Base-by-base conservation (phyloP, 2,113 vertebrate genomes). In the Ciconia maguari region DNA sequence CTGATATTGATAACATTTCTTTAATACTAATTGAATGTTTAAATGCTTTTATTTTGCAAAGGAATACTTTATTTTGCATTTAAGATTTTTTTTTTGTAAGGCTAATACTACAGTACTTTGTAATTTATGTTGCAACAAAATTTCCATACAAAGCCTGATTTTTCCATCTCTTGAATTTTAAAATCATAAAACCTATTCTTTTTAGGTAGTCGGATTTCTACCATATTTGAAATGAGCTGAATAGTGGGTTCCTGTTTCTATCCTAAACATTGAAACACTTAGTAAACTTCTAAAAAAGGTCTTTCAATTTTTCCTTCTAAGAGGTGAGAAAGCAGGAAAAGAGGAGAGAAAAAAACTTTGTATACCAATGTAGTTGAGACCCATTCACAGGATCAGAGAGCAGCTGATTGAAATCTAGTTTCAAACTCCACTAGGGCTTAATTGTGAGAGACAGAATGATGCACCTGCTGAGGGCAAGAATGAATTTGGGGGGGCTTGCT, bases 381-480 rank as follows among this genome's bases (percentile, higher is more conserved):
- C 22, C 72, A 81, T 89, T 52, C 64, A 60, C 79, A 89, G 79
- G 26, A 88, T 52, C 54, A 80, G 64, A 80, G 44, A 85, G 36
- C 32, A 90, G 51, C 24, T 90, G 92, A 80, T 62, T 93, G 87
- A 94, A 94, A 90, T 77, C 41, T 91, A 13, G 36, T 93, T 93
- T 92, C 87, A 88, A 41, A 88, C 71, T 80, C 55, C 22, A 27
- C 83, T 77, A 70, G n/a, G 14, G 42, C 8, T 93, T 77, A 83
- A 94, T 66, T 91, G 92, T 94, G 93, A 96, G 79, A 96, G 85
- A 94, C 88, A 96, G 82, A 92, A 66, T 1, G n/a, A 51, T 57
- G n/a, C 36, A 48, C 62, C 85, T 80, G 71, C 75, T 93, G 82
- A 83, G 74, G 57, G 16, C 26, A 86, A 58, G 58, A 71, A 83